These are phyloP conservation scores for Panopea generosa DNA, from an alignment of 2,888 invertebrate genomes.

Conservation along the genomic window DNA sequence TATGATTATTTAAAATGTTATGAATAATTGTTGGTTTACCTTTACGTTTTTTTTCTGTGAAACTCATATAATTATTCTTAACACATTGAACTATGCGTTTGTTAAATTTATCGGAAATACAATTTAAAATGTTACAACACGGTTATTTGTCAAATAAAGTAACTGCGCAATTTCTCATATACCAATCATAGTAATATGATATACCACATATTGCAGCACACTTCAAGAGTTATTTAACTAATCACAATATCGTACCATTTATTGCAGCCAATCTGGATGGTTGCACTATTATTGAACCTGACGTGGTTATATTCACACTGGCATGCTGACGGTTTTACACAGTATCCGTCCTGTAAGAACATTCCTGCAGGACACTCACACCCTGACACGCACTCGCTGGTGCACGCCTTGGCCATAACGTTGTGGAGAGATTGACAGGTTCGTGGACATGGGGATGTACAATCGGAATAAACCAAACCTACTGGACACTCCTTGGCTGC, in stretches of 20 bases:
- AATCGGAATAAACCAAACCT: constrained; percentile 61
- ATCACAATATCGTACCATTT: constrained; percentile 65
- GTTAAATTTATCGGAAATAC: no score
- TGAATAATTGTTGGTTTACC: no score
- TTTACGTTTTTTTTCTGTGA: no score
- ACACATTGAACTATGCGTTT: no score
- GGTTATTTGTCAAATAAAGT: no score
- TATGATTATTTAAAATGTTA: no score
- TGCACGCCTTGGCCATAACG: constrained; percentile 48
- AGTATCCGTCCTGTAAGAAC: constrained; percentile 85
- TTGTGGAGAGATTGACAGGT: constrained; percentile 59
- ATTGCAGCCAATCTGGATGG: constrained; percentile 74
- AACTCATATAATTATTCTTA: no score
- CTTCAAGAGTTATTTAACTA: not conserved
- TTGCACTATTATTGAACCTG: constrained; percentile 61
- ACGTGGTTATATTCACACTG: constrained; percentile 72
- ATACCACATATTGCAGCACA: no score
- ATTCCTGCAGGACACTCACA: constrained; percentile 94
- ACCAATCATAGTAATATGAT: no score
- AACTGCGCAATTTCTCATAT: no score
- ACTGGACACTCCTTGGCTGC: constrained; percentile 62
- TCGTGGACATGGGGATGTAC: constrained; percentile 58
- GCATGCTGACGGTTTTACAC: constrained; percentile 70
- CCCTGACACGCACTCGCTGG: constrained; percentile 91
- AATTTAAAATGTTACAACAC: no score